These are phyloP conservation scores for Melanotaenia maccullochi DNA, from an alignment of 2,797 vertebrate species.

Conservation along the genomic window DNA sequence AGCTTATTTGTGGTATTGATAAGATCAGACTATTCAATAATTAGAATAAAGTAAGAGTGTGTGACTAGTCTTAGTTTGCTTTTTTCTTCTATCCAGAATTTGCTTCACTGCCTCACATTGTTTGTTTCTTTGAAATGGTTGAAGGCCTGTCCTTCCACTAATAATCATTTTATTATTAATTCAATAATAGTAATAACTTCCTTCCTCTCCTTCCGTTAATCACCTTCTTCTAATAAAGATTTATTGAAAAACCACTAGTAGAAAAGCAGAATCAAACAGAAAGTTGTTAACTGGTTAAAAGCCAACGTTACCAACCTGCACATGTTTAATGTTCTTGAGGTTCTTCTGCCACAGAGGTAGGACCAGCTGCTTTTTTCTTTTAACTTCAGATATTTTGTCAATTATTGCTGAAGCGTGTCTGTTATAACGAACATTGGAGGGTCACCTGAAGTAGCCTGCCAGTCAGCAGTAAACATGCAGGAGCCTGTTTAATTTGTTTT, in stretches of 20 bases:
- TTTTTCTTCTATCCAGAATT: no score
- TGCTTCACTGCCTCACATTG: no score
- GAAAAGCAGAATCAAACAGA: conserved; percentile 35
- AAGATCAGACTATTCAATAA: no score
- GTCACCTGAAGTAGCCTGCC: conserved; percentile 27
- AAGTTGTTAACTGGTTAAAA: conserved; percentile 32
- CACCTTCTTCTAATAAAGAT: no score
- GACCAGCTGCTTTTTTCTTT: conserved; percentile 12
- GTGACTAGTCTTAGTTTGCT: no score
- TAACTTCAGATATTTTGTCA: conserved; percentile 19
- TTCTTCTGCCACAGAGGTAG: conserved; percentile 5
- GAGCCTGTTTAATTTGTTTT: conserved; percentile 13
- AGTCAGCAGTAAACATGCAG: conserved; percentile 13
- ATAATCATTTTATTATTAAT: no score
- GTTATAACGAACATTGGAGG: conserved; percentile 12
- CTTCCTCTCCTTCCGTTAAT: no score
- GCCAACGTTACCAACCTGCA: conserved; percentile 15
- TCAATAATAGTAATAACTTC: no score
- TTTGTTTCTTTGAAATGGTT: no score
- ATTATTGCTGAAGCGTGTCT: conserved; percentile 10
- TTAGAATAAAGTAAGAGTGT: no score
- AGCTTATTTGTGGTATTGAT: no score
- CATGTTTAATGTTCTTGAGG: conserved; percentile 16
- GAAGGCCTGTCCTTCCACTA: no score
- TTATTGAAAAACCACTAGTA: neutral